Percentiles rank a stretch among this genome's conserved stretches.
These are phyloP conservation scores for Drosophila bocqueti DNA, from an alignment of 1,140 invertebrate species.

Conservation along the genomic window DNA sequence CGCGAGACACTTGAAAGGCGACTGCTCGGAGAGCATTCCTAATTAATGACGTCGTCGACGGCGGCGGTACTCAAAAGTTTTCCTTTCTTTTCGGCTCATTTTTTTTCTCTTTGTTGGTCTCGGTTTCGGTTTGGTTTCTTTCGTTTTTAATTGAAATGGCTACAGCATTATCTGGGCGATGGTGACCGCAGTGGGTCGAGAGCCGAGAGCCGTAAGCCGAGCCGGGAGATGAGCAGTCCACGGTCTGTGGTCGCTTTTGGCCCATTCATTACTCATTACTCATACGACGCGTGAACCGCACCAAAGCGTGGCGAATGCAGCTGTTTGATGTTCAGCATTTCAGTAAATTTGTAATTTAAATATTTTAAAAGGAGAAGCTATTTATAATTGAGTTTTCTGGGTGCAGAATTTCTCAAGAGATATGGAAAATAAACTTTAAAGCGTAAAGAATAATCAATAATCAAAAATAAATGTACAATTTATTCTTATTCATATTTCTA, in stretches of 20 bases:
- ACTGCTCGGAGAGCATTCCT: slow-evolving; percentile 73
- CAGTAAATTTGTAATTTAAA: slow-evolving; percentile 7
- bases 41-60: slow-evolving; percentile 75
- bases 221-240: slow-evolving; percentile 50
- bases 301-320: slow-evolving; percentile 33
- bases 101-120: slow-evolving; percentile 27
- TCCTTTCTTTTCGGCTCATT: slow-evolving; percentile 33
- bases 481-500: not conserved
- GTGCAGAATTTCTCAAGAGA: accelerated
- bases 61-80: slow-evolving; percentile 39
- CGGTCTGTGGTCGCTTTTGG: slow-evolving; percentile 44
- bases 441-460: not conserved
- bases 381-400: not conserved
- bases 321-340: slow-evolving; percentile 32
- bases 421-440: not conserved
- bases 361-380: not conserved
- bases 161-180: slow-evolving; percentile 38
- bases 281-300: slow-evolving; percentile 66
- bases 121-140: slow-evolving; percentile 40
- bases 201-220: slow-evolving; percentile 26
- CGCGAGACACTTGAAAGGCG: slow-evolving; percentile 69
- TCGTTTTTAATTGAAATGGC: slow-evolving; percentile 73
- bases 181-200: slow-evolving; percentile 20
- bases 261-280: slow-evolving; percentile 69
- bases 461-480: not conserved